Percentiles rank a stretch among this genome's conserved stretches.
Conservation (phyloP, 1,140 invertebrate genomes). For the Eciton burchellii region DNA sequence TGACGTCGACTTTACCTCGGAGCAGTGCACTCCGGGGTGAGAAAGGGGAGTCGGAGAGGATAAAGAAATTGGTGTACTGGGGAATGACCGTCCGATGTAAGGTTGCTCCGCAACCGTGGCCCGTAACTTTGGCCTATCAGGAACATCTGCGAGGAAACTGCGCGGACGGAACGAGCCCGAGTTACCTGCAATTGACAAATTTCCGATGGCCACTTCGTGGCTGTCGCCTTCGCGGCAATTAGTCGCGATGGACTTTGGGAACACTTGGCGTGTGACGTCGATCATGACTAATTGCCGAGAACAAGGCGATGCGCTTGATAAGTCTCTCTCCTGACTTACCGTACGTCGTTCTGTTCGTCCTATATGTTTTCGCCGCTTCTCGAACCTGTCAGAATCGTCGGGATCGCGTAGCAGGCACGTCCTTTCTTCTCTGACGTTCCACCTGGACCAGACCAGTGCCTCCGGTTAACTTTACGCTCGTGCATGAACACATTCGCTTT, state of each 20-base stretch:
- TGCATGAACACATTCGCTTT: no score
- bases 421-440: no score
- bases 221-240: slow-evolving; percentile 70
- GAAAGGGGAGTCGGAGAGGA: neutral
- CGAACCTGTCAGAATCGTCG: neutral
- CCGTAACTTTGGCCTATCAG: slow-evolving; percentile 73
- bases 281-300: slow-evolving; percentile 65
- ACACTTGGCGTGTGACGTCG: slow-evolving; percentile 69
- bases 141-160: slow-evolving; percentile 71
- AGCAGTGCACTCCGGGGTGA: neutral
- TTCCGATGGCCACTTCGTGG: slow-evolving; percentile 72
- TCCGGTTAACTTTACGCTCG: no score
- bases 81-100: slow-evolving; percentile 45
- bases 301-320: slow-evolving; percentile 50
- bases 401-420: neutral
- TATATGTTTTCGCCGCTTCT: neutral
- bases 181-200: slow-evolving; percentile 75
- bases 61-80: slow-evolving; percentile 34
- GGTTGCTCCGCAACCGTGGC: slow-evolving; percentile 60
- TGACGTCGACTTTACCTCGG: neutral
- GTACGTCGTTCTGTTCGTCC: neutral
- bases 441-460: no score
- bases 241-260: slow-evolving; percentile 70
- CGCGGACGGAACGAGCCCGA: slow-evolving; percentile 63
- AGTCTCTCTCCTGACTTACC: slow-evolving; percentile 11